These are phyloP conservation scores for Corythaixoides concolor DNA, from an alignment of 2,113 vertebrate genomes.

Conservation along the genomic window DNA sequence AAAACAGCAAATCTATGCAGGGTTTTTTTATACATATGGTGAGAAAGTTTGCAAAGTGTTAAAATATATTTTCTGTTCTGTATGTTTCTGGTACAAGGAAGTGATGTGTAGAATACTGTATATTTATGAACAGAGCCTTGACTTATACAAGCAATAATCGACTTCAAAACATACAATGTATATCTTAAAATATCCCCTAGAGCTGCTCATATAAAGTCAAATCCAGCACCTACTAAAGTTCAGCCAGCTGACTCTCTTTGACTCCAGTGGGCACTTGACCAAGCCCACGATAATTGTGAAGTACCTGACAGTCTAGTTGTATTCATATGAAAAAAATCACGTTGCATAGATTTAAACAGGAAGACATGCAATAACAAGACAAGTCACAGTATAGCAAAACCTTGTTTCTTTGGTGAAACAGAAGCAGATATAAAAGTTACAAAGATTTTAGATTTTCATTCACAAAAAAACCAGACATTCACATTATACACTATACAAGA, in stretches of 20 bases:
- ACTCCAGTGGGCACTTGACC: slow-evolving; percentile 30
- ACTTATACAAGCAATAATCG: slow-evolving; percentile 63
- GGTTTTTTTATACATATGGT: slow-evolving; percentile 68
- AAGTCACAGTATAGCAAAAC: slow-evolving; percentile 82
- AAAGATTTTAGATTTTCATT: slow-evolving; percentile 82
- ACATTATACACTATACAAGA: slow-evolving; percentile 92
- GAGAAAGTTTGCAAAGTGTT: slow-evolving; percentile 54
- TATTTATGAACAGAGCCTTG: slow-evolving; percentile 55
- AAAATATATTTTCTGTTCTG: slow-evolving; percentile 57
- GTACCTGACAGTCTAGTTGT: slow-evolving; percentile 49
- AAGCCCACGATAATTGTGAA: slow-evolving; percentile 3
- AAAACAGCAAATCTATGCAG: slow-evolving; percentile 63
- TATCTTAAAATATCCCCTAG: slow-evolving; percentile 69
- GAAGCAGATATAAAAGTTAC: slow-evolving; percentile 87
- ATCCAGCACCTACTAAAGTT: slow-evolving; percentile 60
- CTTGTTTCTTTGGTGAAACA: slow-evolving; percentile 93
- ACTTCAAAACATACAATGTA: slow-evolving; percentile 60
- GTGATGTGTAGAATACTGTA: slow-evolving; percentile 45
- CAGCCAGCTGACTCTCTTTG: slow-evolving; percentile 61
- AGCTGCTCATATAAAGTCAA: slow-evolving; percentile 60
- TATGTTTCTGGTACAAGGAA: slow-evolving; percentile 52
- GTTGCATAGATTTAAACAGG: slow-evolving; percentile 65
- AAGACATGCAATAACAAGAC: slow-evolving; percentile 81
- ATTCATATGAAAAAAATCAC: slow-evolving; percentile 71
- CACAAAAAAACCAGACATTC: slow-evolving; percentile 88